phyloP scores from a whole-genome alignment of 2,113 vertebrate genomes.

The Argyrosomus japonicus region DNA sequence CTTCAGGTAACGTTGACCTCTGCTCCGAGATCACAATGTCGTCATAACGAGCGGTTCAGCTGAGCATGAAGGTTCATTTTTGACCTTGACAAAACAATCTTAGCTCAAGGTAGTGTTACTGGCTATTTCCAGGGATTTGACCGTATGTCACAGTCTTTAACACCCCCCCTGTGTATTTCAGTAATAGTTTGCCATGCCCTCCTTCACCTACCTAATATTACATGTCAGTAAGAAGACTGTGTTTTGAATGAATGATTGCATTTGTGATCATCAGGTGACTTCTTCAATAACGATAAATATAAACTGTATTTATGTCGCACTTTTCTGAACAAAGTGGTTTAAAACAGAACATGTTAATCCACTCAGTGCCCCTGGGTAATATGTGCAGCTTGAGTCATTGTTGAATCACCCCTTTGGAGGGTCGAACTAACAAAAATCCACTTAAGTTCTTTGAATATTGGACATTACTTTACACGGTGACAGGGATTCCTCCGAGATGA shows the following conservation, averaged over 20 bases:
- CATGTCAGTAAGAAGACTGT: background rate
- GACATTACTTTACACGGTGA: background rate
- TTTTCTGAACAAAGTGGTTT: too few species aligned
- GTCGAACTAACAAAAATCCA: background rate
- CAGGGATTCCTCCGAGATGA: background rate
- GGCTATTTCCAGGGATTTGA: too few species aligned
- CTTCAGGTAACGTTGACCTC: slow-evolving; percentile 12
- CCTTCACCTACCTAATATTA: background rate
- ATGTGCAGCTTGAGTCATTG: background rate
- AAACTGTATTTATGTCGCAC: background rate
- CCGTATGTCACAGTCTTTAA: too few species aligned
- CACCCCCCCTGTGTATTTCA: background rate
- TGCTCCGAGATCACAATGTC: background rate
- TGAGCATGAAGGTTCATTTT: slow-evolving; percentile 4
- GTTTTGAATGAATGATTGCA: background rate
- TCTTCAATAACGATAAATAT: background rate
- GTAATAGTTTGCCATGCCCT: background rate
- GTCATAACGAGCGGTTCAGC: background rate
- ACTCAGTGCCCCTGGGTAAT: background rate
- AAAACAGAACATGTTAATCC: too few species aligned
- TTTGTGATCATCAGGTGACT: background rate
- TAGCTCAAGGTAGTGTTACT: background rate
- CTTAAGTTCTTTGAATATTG: background rate
- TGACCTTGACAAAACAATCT: slow-evolving; percentile 21
- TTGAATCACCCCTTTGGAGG: background rate